Percentiles rank a stretch among this genome's conserved stretches.
These are phyloP conservation scores for Timandra comae DNA, from an alignment of 2,888 invertebrate species.

Conservation along the genomic window DNA sequence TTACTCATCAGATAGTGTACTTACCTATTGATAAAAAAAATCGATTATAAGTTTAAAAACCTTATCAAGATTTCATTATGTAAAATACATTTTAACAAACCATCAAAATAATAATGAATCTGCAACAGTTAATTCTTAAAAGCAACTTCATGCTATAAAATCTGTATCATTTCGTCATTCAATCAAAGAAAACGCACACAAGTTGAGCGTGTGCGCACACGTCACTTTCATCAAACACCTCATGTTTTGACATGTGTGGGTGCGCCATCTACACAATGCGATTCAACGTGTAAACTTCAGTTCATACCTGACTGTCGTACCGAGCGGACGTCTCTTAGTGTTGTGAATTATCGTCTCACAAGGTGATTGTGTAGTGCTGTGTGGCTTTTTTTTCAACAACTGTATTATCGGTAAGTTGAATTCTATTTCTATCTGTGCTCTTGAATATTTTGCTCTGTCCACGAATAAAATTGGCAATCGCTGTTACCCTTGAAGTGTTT, in stretches of 20 bases:
- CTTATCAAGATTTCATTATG: too few relatives aligned
- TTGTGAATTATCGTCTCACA: constrained; percentile 27
- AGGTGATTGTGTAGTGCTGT: constrained; percentile 53
- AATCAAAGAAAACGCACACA: constrained; percentile 32
- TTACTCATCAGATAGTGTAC: too few relatives aligned
- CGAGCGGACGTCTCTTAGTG: constrained; percentile 36
- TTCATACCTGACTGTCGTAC: constrained; percentile 44
- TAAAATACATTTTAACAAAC: too few relatives aligned
- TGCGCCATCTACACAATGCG: constrained; percentile 20
- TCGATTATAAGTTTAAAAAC: too few relatives aligned
- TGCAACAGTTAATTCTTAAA: too few relatives aligned
- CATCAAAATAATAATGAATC: too few relatives aligned
- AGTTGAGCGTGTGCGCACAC: constrained; percentile 23
- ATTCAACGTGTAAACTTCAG: constrained; percentile 43
- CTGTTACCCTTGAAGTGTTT: constrained; percentile 5
- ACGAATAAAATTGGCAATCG: constrained; percentile 18
- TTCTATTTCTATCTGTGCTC: constrained; percentile 39
- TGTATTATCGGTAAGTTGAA: constrained; percentile 51
- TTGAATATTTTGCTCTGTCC: constrained; percentile 19
- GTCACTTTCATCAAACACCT: constrained; percentile 42
- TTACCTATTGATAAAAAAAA: too few relatives aligned
- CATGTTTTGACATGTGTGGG: constrained; percentile 33
- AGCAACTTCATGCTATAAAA: too few relatives aligned
- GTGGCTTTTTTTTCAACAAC: constrained; percentile 41
- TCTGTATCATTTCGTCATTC: constrained; percentile 46